phyloP scores from a whole-genome alignment of 2,797 vertebrate species.

The Geotrypetes seraphini region DNA sequence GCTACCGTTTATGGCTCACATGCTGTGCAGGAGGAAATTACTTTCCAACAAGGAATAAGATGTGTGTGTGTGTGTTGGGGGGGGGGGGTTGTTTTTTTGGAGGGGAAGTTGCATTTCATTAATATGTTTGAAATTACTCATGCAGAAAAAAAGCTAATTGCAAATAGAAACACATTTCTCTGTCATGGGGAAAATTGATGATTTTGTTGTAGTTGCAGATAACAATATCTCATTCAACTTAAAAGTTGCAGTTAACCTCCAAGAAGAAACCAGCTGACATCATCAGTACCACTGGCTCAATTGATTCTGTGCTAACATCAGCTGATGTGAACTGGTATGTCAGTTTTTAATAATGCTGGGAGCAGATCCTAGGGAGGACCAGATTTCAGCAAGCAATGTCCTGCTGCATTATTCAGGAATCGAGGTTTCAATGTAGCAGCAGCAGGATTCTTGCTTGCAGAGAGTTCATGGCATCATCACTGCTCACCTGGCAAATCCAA shows the following conservation, averaged over 20 bases:
- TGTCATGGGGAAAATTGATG: conserved; percentile 44
- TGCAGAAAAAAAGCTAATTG: conserved; percentile 30
- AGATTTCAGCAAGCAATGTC: conserved; percentile 29
- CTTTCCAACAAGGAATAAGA: conserved; percentile 33
- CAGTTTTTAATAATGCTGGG: conserved; percentile 20
- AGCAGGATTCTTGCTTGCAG: conserved; percentile 6
- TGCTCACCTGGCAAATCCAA: conserved; percentile 21
- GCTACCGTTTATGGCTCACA: conserved; percentile 47
- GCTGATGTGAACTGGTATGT: conserved; percentile 31
- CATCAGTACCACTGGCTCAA: conserved; percentile 13
- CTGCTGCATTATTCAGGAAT: conserved; percentile 13
- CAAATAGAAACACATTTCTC: conserved; percentile 52
- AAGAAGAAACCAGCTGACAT: conserved; percentile 27
- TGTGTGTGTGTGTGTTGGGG: no score
- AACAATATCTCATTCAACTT: conserved; percentile 34
- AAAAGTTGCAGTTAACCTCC: conserved; percentile 20
- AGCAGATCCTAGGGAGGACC: conserved; percentile 13
- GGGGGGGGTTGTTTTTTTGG: conserved; percentile 52
- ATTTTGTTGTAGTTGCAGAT: conserved; percentile 36
- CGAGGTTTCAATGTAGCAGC: conserved; percentile 12
- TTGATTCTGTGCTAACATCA: conserved; percentile 16
- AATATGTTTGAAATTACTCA: conserved; percentile 40
- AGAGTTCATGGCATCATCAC: conserved; percentile 13
- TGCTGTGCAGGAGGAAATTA: conserved; percentile 45
- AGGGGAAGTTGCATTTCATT: conserved; percentile 54